Evolutionary conservation across 2,113 vertebrate species (phyloP), one percentile per base, ranked within the genome.

Genomic region (Barnardius zonarius): DNA sequence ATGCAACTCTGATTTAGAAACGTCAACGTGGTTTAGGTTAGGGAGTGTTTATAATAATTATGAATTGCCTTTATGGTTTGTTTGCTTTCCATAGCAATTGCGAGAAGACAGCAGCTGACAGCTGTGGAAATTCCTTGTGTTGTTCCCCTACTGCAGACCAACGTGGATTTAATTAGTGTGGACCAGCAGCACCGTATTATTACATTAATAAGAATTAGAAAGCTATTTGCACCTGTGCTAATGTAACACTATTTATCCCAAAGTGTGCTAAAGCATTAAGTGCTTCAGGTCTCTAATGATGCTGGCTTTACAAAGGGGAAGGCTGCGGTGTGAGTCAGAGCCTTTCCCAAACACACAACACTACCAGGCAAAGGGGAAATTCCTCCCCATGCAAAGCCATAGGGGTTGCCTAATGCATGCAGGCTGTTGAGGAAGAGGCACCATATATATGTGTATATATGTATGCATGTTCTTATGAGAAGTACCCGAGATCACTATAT

Each of bases 51-150:
- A 75, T 90, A 97, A 93, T 94, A 96, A 92, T 96, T 92, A 86
- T 51, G 88, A 96, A 91, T 91, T 93, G 93, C 84, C 84, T 93
- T 94, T 91, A 92, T 55, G 55, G 95, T 95, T 97, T 97, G 92
- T 97, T 97, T 97, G 91, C 92, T 97, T 95, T 95, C 87, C 83
- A 82, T 92, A 96, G 91, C 89, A 93, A 83, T 96, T 79, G 91
- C 0, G 4, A 93, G 91, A 87, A 93, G 90, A 91, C 92, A 92
- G 95, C 82, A 96, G 91, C 93, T 97, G 96, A 93, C 94, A 96
- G 85, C 91, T 96, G 94, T 70, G 90, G 94, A 84, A 82, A 89
- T 94, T 91, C 27, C 90, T 94, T 27, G 66, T 72, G 70, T 9
- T 68, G 82, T 35, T 96, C 61, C 54, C 49, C 63, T 73, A 1